Evolutionary conservation across 2,113 vertebrate genomes (phyloP), one percentile per base, ranked within the genome.

Genomic region (Semnopithecus entellus): DNA sequence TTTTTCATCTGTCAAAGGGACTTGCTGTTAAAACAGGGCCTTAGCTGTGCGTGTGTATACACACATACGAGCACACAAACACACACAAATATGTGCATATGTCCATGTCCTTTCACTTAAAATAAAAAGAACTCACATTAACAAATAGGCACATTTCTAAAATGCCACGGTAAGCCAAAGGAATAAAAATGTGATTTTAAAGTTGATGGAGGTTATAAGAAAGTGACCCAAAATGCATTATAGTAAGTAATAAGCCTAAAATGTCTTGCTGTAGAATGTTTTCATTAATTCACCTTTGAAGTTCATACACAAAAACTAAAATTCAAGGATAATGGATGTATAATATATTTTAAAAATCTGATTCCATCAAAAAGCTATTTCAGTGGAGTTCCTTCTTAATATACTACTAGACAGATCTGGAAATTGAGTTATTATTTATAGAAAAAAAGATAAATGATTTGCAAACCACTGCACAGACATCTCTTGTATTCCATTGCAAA

Each of bases 231-330:
- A 87, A 94, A 94, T 43, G 72, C n/a, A 97, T 87, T 96, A 91
- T 2, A 85, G 76, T 91, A 91, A 90, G 45, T 96, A 97, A 96
- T 94, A 92, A 94, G 50, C 80, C 70, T 88, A 66, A 93, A 97
- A 96, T 92, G 80, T 88, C 94, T 87, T 70, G 22, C 27, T 83
- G 1, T 87, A 66, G 82, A 92, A 93, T 92, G 79, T 59, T 96
- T 96, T 96, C 57, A 90, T 96, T 96, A 97, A 94, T 95, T 90
- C 78, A 57, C 40, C 79, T 94, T 96, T 93, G 70, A 97, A 96
- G 83, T 96, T 97, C 57, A 88, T 81, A 87, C 55, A 87, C 11
- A 93, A 90, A 85, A 89, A 40, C 12, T 90, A 85, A 96, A 94
- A 78, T 57, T 95, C 23, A 92, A 90, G 64, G n/a, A 91, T 57